phyloP scores from a whole-genome alignment of 2,797 vertebrate genomes.

The Paramormyrops hopkinsi region DNA sequence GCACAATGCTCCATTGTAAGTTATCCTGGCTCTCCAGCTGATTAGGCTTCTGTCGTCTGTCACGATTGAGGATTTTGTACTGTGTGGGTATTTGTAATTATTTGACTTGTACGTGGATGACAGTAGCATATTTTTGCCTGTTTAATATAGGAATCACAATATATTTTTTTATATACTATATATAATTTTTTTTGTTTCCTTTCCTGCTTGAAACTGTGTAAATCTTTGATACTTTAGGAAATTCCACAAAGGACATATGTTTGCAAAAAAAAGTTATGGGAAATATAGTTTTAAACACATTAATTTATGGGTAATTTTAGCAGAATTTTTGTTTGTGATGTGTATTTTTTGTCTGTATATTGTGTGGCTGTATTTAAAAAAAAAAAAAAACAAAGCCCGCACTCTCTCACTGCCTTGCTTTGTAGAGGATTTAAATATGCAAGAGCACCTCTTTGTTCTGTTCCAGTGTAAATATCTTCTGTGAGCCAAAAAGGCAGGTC shows the following conservation, averaged over 20 bases:
- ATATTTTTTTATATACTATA: not conserved
- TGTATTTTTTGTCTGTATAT: not conserved
- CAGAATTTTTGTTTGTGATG: not conserved
- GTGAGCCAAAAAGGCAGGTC: not conserved
- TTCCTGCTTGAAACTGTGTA: not conserved
- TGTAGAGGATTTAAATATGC: not conserved
- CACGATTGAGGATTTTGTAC: not conserved
- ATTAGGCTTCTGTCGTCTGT: not conserved
- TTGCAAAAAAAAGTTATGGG: not conserved
- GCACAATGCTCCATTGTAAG: constrained; percentile 9
- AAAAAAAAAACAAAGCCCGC: not conserved
- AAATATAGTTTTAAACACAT: not conserved
- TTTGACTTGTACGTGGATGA: not conserved
- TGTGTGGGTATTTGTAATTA: not conserved
- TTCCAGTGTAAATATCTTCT: constrained; percentile 8
- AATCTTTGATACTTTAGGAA: not conserved
- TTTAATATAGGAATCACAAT: not conserved
- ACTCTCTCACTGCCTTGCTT: not conserved
- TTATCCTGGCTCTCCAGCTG: not conserved
- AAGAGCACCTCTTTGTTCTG: not conserved
- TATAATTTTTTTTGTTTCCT: not conserved
- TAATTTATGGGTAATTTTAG: not conserved
- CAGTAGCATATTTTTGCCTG: not conserved
- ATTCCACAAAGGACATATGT: not conserved
- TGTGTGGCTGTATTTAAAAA: not conserved